Conservation (phyloP, 2,113 vertebrate genomes). For the Oryzias melastigma region DNA sequence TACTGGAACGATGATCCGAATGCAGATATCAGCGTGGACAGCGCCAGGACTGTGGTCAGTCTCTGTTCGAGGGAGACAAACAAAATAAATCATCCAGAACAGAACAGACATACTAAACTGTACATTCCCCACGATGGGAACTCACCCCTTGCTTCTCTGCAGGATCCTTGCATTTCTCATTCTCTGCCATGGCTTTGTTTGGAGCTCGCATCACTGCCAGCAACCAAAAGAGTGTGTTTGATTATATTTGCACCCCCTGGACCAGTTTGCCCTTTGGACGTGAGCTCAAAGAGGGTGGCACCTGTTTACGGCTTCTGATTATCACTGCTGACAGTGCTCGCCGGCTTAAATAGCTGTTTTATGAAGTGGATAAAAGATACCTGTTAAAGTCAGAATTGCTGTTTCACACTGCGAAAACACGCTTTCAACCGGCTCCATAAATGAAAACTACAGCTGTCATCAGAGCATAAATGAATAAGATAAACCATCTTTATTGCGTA, state of each 20-base stretch:
- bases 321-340: conserved; percentile 31
- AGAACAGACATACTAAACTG: background rate
- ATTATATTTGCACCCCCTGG: conserved; percentile 10
- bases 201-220: conserved; percentile 7
- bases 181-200: conserved; percentile 47
- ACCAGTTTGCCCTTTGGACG: conserved; percentile 68
- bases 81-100: conserved; percentile 4
- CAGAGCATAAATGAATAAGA: conserved; percentile 13
- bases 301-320: conserved; percentile 34
- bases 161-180: conserved; percentile 11
- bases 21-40: conserved; percentile 80
- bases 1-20: conserved; percentile 98
- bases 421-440: background rate
- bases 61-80: conserved; percentile 68
- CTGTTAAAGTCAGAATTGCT: background rate
- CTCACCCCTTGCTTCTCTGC: conserved; percentile 71
- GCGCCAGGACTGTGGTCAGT: conserved; percentile 74
- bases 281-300: conserved; percentile 27
- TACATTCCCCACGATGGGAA: background rate
- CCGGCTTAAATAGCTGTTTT: background rate
- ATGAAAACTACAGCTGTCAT: background rate
- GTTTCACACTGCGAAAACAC: conserved; percentile 7
- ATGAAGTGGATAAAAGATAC: conserved; percentile 6
- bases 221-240: conserved; percentile 9
- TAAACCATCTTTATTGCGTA: conserved; percentile 14